Percentiles rank a stretch among this genome's conserved stretches.
Conservation (phyloP, 1,140 invertebrate genomes). For the Drosophila ironensis region DNA sequence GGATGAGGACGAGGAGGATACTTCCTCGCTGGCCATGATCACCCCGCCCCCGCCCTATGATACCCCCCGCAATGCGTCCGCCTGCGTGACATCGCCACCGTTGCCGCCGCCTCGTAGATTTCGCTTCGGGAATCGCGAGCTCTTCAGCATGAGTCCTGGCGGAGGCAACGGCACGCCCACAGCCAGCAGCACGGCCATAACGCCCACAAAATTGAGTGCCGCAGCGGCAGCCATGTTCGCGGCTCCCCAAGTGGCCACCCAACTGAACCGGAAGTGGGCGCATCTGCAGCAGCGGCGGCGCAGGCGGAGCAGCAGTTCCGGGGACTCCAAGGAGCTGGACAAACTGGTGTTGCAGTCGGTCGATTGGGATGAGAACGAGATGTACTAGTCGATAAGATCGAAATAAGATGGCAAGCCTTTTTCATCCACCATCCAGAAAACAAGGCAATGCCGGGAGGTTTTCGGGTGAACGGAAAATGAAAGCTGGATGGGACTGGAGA, state of each 20-base stretch:
- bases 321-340: conserved; percentile 79
- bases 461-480: too few relatives aligned
- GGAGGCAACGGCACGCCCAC: conserved; percentile 45
- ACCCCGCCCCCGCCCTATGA: conserved; percentile 79
- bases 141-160: conserved; percentile 73
- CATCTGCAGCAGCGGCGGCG: conserved; percentile 67
- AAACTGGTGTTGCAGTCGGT: conserved; percentile 80
- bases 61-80: conserved; percentile 38
- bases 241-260: conserved; percentile 70
- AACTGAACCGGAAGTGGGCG: conserved; percentile 76
- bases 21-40: conserved; percentile 77
- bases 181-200: conserved; percentile 66
- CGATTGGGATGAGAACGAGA: conserved; percentile 81
- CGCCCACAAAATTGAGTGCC: conserved; percentile 73
- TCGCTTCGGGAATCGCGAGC: conserved; percentile 72
- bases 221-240: conserved; percentile 72
- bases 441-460: too few relatives aligned
- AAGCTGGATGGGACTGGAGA: conserved; percentile 18
- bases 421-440: background rate
- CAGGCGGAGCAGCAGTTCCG: conserved; percentile 77
- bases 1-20: conserved; percentile 55
- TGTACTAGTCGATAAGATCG: too few relatives aligned
- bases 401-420: too few relatives aligned
- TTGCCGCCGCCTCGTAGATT: conserved; percentile 67
- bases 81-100: conserved; percentile 19